Base-by-base conservation (phyloP, 2,888 invertebrate genomes). In the Sinelater perroti region DNA sequence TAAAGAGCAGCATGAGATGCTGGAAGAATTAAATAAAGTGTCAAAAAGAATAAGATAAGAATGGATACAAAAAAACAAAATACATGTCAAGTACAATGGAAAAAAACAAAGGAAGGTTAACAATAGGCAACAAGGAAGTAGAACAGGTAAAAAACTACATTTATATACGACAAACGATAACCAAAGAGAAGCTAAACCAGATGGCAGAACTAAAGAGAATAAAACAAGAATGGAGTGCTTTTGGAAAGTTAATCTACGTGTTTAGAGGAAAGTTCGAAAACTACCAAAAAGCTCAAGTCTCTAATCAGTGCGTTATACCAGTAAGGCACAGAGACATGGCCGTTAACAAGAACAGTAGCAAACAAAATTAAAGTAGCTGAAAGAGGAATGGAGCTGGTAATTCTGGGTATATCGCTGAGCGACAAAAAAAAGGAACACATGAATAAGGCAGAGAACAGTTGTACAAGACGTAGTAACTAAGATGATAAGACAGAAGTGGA, bases 351-450 rank as follows among this genome's bases (percentile, higher is more conserved):
- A 33, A 16, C 33, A 33, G 33, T n/a, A n/a, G n/a, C n/a, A n/a
- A n/a, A n/a, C n/a, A n/a, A n/a, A n/a, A n/a, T n/a, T n/a, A n/a
- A n/a, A 33, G 5, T 33, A 33, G 33, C 3, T 4, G 5, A 5
- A 13, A 13, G 3, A 5, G 33, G 13, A 8, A 33, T 33, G 33
- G 13, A 5, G 14, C 11, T 3, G 11, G 8, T 33, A 33, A 6
- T 6, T 13, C 33, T 33, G 33, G 33, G 33, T 33, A 33, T 33
- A 33, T 33, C n/a, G n/a, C n/a, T n/a, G n/a, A n/a, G n/a, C n/a
- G n/a, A n/a, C n/a, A n/a, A n/a, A n/a, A n/a, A n/a, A n/a, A n/a
- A n/a, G n/a, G n/a, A n/a, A n/a, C n/a, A n/a, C n/a, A n/a, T n/a
- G n/a, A n/a, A n/a, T n/a, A n/a, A n/a, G n/a, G n/a, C n/a, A n/a